Conservation (phyloP, 2,797 vertebrate genomes). For the Benthosema pterotum region DNA sequence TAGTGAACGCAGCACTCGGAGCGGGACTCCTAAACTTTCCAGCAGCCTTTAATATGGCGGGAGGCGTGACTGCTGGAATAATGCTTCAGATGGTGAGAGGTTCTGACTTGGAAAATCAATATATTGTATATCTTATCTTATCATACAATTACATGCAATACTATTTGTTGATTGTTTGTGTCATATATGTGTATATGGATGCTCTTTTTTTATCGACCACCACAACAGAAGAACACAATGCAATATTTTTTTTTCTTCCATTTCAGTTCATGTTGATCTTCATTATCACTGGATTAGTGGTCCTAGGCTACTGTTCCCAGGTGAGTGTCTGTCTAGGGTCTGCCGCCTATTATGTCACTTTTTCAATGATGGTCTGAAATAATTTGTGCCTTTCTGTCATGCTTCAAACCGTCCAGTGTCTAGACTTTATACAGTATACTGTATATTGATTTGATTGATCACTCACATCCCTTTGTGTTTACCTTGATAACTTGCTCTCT, state of each 20-base stretch:
- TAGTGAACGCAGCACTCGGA: slow-evolving; percentile 94
- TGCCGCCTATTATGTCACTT: background rate
- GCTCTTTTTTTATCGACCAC: background rate
- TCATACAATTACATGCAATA: no score
- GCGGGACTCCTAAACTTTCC: slow-evolving; percentile 97
- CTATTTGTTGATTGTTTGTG: background rate
- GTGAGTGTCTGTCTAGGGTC: slow-evolving; percentile 52
- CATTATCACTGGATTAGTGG: slow-evolving; percentile 93
- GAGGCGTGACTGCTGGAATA: slow-evolving; percentile 88
- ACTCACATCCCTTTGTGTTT: no score
- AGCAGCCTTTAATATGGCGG: slow-evolving; percentile 92
- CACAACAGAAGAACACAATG: slow-evolving; percentile 14
- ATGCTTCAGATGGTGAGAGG: slow-evolving; percentile 89
- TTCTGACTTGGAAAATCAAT: no score
- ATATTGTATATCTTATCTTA: no score
- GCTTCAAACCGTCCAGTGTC: background rate
- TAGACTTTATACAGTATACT: no score
- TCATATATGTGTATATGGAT: background rate
- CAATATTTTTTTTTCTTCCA: slow-evolving; percentile 27
- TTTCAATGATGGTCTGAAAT: no score
- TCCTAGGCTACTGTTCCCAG: slow-evolving; percentile 94
- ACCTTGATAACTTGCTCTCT: no score
- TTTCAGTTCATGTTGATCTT: slow-evolving; percentile 92
- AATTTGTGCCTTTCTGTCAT: slow-evolving; percentile 9
- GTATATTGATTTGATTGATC: no score